Evolutionary conservation across 1,140 invertebrate genomes (phyloP).

Genomic region (Drosophila mauritiana): DNA sequence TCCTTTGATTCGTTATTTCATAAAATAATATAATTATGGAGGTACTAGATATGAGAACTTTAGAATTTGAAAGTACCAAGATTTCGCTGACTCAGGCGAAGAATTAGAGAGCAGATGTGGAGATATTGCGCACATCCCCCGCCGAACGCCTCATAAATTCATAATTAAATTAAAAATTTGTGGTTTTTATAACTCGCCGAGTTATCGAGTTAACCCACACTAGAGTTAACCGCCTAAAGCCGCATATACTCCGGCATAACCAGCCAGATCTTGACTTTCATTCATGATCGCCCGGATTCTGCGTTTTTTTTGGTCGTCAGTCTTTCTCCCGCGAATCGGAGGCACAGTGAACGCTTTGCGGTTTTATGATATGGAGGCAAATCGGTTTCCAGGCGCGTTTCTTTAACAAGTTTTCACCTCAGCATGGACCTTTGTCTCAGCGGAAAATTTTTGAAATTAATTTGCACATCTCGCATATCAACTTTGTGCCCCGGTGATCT

Average conservation of each 20-base stretch:
- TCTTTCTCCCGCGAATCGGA: slow-evolving; percentile 12
- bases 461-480: slow-evolving; percentile 47
- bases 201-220: slow-evolving; percentile 26
- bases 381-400: slow-evolving; percentile 33
- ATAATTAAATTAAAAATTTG: slow-evolving; percentile 33
- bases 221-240: slow-evolving; percentile 60
- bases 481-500: slow-evolving; percentile 26
- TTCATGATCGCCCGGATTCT: slow-evolving; percentile 34
- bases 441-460: slow-evolving; percentile 65
- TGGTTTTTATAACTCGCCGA: slow-evolving; percentile 10
- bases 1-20: too few species aligned
- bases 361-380: slow-evolving; percentile 13
- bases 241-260: slow-evolving; percentile 54
- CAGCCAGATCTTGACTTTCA: slow-evolving; percentile 64
- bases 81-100: neutral
- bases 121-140: slow-evolving; percentile 27
- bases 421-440: slow-evolving; percentile 24
- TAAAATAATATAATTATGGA: too few species aligned
- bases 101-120: neutral
- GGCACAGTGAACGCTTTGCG: slow-evolving; percentile 35
- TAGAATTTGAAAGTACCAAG: neutral
- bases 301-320: neutral
- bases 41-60: too few species aligned
- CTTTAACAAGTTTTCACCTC: slow-evolving; percentile 41
- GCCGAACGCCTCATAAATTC: slow-evolving; percentile 1